phyloP scores from a whole-genome alignment of 2,797 vertebrate species.

The Muraenolepis orangiensis region DNA sequence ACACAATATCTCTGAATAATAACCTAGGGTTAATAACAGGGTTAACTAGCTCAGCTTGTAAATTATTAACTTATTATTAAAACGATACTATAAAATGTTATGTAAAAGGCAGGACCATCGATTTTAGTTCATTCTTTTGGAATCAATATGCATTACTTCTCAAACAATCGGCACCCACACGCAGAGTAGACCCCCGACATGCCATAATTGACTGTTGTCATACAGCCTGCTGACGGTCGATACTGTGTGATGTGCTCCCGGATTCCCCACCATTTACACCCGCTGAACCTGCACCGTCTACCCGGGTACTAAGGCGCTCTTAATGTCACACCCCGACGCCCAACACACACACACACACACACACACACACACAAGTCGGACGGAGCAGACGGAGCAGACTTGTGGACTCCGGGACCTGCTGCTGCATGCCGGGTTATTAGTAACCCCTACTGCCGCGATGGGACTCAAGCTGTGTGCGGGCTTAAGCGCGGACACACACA shows the following conservation, averaged over 20 bases:
- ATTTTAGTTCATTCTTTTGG: background rate
- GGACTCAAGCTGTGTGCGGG: too few relatives aligned
- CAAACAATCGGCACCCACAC: background rate
- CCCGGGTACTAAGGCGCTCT: too few relatives aligned
- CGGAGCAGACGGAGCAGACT: too few relatives aligned
- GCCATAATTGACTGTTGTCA: background rate
- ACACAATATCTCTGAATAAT: background rate
- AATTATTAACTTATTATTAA: background rate
- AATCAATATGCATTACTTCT: background rate
- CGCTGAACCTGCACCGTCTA: too few relatives aligned
- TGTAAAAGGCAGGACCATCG: background rate
- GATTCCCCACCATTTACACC: background rate
- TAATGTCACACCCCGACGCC: too few relatives aligned
- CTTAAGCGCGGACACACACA: too few relatives aligned
- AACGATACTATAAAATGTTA: background rate
- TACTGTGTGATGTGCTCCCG: background rate
- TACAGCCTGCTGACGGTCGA: background rate
- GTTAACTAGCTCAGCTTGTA: background rate
- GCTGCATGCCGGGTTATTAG: too few relatives aligned
- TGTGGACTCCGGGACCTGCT: too few relatives aligned
- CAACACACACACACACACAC: too few relatives aligned
- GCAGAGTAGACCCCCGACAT: background rate
- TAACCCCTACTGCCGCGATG: too few relatives aligned
- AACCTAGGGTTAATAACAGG: background rate
- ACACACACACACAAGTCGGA: background rate